Conservation (phyloP, 2,888 invertebrate genomes). For the Ferdinandea cuprea region DNA sequence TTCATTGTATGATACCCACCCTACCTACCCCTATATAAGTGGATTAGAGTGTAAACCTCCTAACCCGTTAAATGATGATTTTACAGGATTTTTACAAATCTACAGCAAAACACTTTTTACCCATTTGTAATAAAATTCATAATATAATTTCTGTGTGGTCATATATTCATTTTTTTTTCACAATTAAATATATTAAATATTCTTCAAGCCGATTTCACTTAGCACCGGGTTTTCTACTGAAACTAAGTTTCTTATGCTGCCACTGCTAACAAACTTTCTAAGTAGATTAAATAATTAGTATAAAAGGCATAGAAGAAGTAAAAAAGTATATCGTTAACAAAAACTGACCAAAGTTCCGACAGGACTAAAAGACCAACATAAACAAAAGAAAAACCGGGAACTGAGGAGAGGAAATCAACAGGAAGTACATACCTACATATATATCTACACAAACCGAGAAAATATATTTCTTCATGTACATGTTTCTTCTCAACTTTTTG, state of each 20-base stretch:
- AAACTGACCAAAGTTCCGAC: slow-evolving; percentile 34
- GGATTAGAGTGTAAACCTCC: too few relatives aligned
- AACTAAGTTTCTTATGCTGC: slow-evolving; percentile 29
- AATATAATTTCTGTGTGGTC: too few relatives aligned
- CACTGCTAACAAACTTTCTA: slow-evolving; percentile 50
- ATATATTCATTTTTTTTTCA: too few relatives aligned
- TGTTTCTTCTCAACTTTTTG: slow-evolving; percentile 31
- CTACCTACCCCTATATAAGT: too few relatives aligned
- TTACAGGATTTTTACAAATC: too few relatives aligned
- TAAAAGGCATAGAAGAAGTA: slow-evolving; percentile 18
- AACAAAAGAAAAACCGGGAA: slow-evolving; percentile 13
- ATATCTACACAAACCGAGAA: not conserved
- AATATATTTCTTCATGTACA: not conserved
- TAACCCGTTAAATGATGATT: too few relatives aligned
- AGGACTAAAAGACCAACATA: slow-evolving; percentile 49
- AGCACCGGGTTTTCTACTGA: slow-evolving; percentile 6
- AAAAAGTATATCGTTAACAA: slow-evolving; percentile 38
- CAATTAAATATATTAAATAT: too few relatives aligned
- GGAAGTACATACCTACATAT: slow-evolving; percentile 34
- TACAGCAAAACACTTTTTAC: too few relatives aligned
- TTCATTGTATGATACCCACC: too few relatives aligned
- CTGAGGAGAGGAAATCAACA: slow-evolving; percentile 42
- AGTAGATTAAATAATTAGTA: slow-evolving; percentile 72
- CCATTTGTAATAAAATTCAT: too few relatives aligned
- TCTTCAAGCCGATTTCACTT: not conserved